Evolutionary conservation across 2,888 invertebrate species (phyloP).

Genomic region (Clusia tigrina): DNA sequence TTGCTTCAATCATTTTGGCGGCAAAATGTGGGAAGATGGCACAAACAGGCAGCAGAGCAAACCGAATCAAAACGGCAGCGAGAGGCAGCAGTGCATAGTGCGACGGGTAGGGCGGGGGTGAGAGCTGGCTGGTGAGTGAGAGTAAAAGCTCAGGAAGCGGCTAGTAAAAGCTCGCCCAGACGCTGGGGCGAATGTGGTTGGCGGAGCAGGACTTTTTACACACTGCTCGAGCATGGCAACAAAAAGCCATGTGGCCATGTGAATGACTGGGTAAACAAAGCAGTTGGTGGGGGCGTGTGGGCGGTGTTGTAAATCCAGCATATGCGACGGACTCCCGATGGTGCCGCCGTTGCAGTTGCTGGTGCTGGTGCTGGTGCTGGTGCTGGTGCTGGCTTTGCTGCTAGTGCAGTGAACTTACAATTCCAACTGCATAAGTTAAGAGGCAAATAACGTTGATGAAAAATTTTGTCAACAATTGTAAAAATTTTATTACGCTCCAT

Average conservation of each 20-base stretch:
- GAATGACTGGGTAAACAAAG: constrained; percentile 21
- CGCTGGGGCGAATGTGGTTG: background rate
- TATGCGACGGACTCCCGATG: constrained; percentile 4
- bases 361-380: too few species aligned
- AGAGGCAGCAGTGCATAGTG: background rate
- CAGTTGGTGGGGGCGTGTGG: background rate
- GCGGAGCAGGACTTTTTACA: background rate
- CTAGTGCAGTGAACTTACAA: constrained; percentile 29
- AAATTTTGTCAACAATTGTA: background rate
- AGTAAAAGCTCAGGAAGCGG: constrained; percentile 31
- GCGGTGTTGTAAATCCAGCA: background rate
- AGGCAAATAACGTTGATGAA: constrained; percentile 9
- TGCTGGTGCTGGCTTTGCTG: constrained; percentile 16
- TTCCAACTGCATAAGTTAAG: constrained; percentile 6
- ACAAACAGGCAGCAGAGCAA: too few species aligned
- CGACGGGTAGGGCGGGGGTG: background rate
- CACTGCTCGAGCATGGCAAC: constrained; percentile 14
- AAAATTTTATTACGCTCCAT: background rate
- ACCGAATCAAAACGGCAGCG: background rate
- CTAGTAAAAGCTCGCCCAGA: constrained; percentile 32
- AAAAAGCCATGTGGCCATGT: constrained; percentile 16
- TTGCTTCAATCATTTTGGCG: constrained; percentile 13
- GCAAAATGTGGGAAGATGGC: constrained; percentile 18
- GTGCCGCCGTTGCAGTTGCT: too few species aligned
- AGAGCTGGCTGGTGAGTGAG: constrained; percentile 13